Conservation (phyloP, 2,888 invertebrate genomes). For the Phragmatobia fuliginosa region DNA sequence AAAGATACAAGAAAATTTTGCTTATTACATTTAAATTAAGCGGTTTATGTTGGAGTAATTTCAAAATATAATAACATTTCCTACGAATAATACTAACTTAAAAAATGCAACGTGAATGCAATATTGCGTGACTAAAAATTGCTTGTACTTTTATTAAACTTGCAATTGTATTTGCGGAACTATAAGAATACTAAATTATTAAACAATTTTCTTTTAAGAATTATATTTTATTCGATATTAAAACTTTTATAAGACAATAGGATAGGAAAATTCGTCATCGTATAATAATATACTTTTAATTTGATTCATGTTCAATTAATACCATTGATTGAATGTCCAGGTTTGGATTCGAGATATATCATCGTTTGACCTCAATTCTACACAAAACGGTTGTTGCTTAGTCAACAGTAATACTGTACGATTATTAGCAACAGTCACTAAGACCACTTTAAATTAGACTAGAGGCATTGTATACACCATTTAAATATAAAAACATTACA, state of each 20-base stretch:
- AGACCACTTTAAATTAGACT: neutral
- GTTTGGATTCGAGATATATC: neutral
- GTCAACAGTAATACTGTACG: neutral
- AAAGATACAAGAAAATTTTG: conserved; percentile 15
- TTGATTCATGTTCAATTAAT: neutral
- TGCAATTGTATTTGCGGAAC: conserved; percentile 60
- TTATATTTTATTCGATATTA: neutral
- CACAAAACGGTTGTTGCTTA: neutral
- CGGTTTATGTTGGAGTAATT: conserved; percentile 45
- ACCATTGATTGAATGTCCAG: neutral
- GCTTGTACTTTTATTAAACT: conserved; percentile 63
- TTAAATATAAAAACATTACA: neutral
- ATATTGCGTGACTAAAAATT: conserved; percentile 77
- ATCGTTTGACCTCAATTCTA: neutral
- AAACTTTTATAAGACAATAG: neutral
- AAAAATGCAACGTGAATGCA: conserved; percentile 71
- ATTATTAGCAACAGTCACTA: neutral
- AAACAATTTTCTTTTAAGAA: conserved; percentile 30
- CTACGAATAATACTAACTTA: conserved; percentile 60
- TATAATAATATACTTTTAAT: too few species aligned
- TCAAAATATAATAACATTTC: conserved; percentile 66
- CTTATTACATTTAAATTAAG: conserved; percentile 38
- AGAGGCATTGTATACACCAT: neutral
- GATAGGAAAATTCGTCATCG: too few species aligned
- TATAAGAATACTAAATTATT: conserved; percentile 44